Percentiles rank a stretch among this genome's conserved stretches.
Conservation (phyloP, 2,888 invertebrate species). For the Anoncus sp. region DNA sequence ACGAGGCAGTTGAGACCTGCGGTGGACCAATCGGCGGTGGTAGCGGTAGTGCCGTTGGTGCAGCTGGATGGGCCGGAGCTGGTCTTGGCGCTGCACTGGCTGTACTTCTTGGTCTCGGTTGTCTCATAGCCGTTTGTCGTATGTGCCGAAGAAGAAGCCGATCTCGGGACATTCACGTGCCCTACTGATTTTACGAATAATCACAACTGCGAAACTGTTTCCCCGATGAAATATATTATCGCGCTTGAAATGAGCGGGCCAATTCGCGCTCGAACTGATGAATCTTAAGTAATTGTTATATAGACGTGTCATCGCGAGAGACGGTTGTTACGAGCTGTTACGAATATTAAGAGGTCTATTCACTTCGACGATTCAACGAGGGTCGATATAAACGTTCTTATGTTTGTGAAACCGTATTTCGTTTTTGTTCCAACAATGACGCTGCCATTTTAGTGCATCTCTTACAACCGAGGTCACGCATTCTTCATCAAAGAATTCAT, state of each 20-base stretch:
- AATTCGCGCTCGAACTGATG: slow-evolving; percentile 5
- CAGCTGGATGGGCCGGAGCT: slow-evolving; percentile 86
- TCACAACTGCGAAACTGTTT: slow-evolving; percentile 4
- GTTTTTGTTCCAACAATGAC: slow-evolving; percentile 19
- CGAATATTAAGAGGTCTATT: not conserved
- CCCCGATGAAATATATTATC: slow-evolving; percentile 9
- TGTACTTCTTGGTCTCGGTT: slow-evolving; percentile 85
- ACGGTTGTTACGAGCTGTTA: not conserved
- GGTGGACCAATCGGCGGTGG: slow-evolving; percentile 83
- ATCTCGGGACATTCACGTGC: slow-evolving; percentile 86
- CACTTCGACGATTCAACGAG: not conserved
- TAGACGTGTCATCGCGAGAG: not conserved
- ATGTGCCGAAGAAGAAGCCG: slow-evolving; percentile 86
- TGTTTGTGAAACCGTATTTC: not conserved
- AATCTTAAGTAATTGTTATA: slow-evolving; percentile 9
- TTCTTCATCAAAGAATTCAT: slow-evolving; percentile 8
- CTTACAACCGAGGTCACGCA: not conserved
- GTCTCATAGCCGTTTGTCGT: slow-evolving; percentile 86
- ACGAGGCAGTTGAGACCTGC: slow-evolving; percentile 92
- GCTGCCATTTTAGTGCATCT: not conserved
- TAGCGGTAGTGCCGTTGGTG: slow-evolving; percentile 83
- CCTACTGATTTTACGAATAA: slow-evolving; percentile 83
- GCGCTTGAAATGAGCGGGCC: not conserved
- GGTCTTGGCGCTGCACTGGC: slow-evolving; percentile 87
- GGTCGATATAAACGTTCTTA: not conserved